Conservation (phyloP, 1,140 invertebrate species). For the Drosophila arizonae region DNA sequence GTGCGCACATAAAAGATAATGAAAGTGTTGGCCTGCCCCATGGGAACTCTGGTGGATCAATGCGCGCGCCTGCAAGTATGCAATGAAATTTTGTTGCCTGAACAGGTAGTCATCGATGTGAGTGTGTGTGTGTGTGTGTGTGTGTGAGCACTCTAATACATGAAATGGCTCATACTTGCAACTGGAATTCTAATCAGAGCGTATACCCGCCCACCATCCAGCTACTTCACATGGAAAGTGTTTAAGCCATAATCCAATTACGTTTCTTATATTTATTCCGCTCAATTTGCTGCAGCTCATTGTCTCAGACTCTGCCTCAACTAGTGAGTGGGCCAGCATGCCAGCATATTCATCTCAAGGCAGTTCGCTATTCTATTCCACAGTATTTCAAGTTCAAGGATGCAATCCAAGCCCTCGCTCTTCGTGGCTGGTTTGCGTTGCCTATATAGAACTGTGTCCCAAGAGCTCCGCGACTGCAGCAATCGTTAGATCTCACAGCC, state of each 20-base stretch:
- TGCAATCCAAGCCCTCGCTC: too few species aligned
- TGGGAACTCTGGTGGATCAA: conserved; percentile 4
- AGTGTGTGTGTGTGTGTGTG: conserved; percentile 5
- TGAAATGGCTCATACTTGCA: conserved; percentile 9
- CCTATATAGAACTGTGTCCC: too few species aligned
- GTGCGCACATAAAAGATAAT: conserved; percentile 68
- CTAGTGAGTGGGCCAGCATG: too few species aligned
- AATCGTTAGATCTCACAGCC: too few species aligned
- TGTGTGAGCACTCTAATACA: conserved; percentile 24
- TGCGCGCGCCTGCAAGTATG: conserved; percentile 32
- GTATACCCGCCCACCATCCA: conserved; percentile 12
- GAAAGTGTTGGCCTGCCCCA: conserved; percentile 46
- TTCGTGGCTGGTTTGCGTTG: too few species aligned
- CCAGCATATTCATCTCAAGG: too few species aligned
- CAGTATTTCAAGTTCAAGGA: too few species aligned
- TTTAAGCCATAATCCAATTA: background rate
- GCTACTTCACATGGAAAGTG: background rate
- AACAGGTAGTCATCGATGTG: conserved; percentile 10
- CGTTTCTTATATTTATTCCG: too few species aligned
- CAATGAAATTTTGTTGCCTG: conserved; percentile 42
- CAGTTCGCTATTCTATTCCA: too few species aligned
- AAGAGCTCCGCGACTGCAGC: too few species aligned
- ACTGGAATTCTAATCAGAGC: conserved; percentile 30
- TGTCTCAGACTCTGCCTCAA: too few species aligned
- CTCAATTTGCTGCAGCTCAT: too few species aligned